A percentile compares a stretch with the other conserved stretches of the same genome.
Evolutionary conservation across 2,888 invertebrate species (phyloP).

Genomic region (Cactoblastis cactorum): DNA sequence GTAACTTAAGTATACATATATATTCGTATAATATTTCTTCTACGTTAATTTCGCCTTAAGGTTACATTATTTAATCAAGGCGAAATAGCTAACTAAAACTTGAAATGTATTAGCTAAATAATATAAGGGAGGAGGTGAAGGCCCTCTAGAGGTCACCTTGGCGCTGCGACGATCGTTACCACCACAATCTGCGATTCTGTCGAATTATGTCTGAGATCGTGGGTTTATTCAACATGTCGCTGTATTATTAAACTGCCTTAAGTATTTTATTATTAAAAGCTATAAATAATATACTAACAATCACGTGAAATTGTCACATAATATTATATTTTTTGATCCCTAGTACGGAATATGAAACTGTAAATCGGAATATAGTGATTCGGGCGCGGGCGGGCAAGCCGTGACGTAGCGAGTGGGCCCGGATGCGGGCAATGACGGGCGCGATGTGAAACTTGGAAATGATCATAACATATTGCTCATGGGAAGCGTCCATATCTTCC

Average conservation of each 20-base stretch:
- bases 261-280: not conserved
- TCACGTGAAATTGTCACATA: not conserved
- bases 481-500: slow-evolving; percentile 77
- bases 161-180: slow-evolving; percentile 31
- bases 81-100: slow-evolving; percentile 28
- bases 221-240: slow-evolving; percentile 12
- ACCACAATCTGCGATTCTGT: slow-evolving; percentile 23
- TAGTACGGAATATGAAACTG: not conserved
- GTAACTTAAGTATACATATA: not conserved
- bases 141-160: slow-evolving; percentile 31
- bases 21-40: too few species aligned
- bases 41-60: not conserved
- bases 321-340: not conserved
- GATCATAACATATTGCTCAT: slow-evolving; percentile 59
- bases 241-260: not conserved
- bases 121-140: slow-evolving; percentile 32
- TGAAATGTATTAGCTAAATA: slow-evolving; percentile 21
- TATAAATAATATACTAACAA: not conserved
- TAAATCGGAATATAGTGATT: not conserved
- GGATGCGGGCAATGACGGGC: slow-evolving; percentile 49
- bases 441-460: slow-evolving; percentile 57
- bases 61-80: slow-evolving; percentile 16
- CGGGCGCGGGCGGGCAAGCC: slow-evolving; percentile 43
- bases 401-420: slow-evolving; percentile 62
- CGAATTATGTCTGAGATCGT: slow-evolving; percentile 17